Conservation (phyloP, 1,140 invertebrate genomes). For the Platorchestia sp. region DNA sequence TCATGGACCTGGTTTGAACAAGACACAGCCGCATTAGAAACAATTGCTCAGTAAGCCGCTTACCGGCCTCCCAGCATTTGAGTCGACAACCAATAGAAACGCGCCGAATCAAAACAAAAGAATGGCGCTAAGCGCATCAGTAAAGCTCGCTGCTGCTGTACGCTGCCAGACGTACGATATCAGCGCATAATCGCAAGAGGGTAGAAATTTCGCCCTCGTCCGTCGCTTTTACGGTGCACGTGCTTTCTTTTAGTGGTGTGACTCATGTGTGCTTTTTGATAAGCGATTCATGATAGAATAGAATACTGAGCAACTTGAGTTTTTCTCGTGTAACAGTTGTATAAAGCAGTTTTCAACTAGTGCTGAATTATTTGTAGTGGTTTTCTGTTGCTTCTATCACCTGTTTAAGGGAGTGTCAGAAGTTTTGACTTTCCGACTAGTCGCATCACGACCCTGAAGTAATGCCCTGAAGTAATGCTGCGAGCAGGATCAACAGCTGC, state of each 20-base stretch:
- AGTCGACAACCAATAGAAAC: constrained; percentile 11
- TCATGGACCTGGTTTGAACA: constrained; percentile 47
- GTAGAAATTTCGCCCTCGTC: background rate
- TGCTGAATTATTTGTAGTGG: no score
- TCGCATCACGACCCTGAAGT: no score
- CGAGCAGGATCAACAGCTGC: no score
- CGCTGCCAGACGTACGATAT: constrained; percentile 16
- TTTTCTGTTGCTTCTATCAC: no score
- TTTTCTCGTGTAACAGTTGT: no score
- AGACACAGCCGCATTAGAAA: constrained; percentile 50
- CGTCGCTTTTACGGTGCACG: background rate
- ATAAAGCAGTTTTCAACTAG: no score
- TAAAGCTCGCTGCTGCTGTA: background rate
- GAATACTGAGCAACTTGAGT: no score
- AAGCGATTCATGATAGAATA: background rate
- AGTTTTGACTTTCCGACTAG: no score
- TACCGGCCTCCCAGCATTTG: constrained; percentile 27
- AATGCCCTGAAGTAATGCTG: no score
- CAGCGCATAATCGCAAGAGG: background rate
- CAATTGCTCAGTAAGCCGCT: constrained; percentile 32
- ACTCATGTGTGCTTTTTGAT: background rate
- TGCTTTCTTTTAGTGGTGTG: background rate
- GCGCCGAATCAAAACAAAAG: constrained; percentile 38
- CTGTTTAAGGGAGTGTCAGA: no score
- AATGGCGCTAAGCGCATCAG: constrained; percentile 29